Conservation (phyloP, 64 coral and sea anemone species). For the Pocillopora verrucosa region DNA sequence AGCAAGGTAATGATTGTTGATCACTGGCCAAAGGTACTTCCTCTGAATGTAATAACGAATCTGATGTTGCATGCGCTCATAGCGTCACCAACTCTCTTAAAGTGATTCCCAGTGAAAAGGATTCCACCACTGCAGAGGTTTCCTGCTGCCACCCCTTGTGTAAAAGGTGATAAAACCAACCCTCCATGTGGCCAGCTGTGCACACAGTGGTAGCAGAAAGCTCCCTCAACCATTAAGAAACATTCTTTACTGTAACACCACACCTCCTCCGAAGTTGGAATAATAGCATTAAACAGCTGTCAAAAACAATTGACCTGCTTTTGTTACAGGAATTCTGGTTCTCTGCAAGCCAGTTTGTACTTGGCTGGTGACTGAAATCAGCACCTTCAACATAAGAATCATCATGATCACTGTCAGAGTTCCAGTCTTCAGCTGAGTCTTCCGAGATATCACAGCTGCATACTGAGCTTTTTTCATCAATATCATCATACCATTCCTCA, state of each 20-base stretch:
- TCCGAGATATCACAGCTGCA: background rate
- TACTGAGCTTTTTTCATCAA: slow-evolving; percentile 4
- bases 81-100: background rate
- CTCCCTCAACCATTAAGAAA: background rate
- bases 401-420: background rate
- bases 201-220: slow-evolving; percentile 19
- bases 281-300: background rate
- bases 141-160: slow-evolving; percentile 12
- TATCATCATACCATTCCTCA: background rate
- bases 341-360: background rate
- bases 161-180: slow-evolving; percentile 2
- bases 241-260: background rate
- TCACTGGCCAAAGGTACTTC: slow-evolving; percentile 15
- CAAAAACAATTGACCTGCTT: slow-evolving; percentile 16
- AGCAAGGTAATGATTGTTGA: background rate
- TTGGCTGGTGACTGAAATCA: background rate
- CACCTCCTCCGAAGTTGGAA: background rate
- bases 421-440: slow-evolving; percentile 3
- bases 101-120: slow-evolving; percentile 24
- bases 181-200: slow-evolving; percentile 12
- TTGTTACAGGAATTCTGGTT: background rate
- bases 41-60: slow-evolving; percentile 8
- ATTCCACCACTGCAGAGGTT: slow-evolving; percentile 17
- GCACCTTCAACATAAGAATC: slow-evolving; percentile 1
- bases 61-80: slow-evolving; percentile 13